These are phyloP conservation scores for Marmota monax DNA, from an alignment of 2,113 vertebrate genomes.

Conservation along the genomic window DNA sequence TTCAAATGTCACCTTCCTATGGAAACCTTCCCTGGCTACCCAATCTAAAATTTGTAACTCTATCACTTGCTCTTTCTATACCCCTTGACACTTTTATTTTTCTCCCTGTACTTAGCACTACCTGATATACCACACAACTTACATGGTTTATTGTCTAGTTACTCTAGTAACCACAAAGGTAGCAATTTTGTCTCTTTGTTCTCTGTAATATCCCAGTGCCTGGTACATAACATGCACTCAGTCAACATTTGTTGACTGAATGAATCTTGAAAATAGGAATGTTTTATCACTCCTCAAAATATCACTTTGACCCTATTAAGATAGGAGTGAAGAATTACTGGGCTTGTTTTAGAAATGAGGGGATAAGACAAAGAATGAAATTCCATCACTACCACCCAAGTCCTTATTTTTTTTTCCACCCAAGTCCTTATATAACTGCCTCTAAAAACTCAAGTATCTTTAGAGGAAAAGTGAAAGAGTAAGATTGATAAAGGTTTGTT, in stretches of 20 bases:
- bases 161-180: not conserved
- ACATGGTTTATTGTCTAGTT: not conserved
- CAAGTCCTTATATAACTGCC: not conserved
- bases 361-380: conserved; percentile 5
- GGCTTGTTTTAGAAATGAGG: conserved; percentile 22
- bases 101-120: not conserved
- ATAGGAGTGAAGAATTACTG: not conserved
- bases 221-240: not conserved
- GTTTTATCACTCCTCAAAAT: not conserved
- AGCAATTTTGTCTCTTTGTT: not conserved
- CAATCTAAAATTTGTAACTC: not conserved
- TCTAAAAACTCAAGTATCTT: conserved; percentile 17
- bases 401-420: not conserved
- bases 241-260: not conserved
- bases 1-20: not conserved
- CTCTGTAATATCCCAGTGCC: not conserved
- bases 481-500: not conserved
- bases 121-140: not conserved
- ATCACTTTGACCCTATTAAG: not conserved
- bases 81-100: not conserved
- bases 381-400: not conserved
- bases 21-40: not conserved
- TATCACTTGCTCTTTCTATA: not conserved
- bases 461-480: not conserved
- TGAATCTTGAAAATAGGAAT: not conserved